phyloP scores from a whole-genome alignment of 2,888 invertebrate genomes.

The Drepana falcataria region DNA sequence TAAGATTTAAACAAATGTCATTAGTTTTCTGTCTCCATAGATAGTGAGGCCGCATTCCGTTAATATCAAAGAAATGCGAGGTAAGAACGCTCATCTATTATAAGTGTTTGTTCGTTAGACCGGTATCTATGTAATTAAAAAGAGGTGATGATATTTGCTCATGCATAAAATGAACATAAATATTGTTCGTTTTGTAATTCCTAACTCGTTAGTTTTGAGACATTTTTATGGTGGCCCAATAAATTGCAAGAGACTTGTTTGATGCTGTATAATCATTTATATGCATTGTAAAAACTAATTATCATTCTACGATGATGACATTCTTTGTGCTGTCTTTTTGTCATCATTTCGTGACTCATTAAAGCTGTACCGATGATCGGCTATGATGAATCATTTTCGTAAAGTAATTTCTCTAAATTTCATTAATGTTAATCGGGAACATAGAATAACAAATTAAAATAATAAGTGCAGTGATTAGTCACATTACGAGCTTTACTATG shows the following conservation, averaged over 20 bases:
- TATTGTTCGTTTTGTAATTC: conserved; percentile 39
- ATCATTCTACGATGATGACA: no score
- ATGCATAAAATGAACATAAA: conserved; percentile 61
- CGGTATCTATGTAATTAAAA: conserved; percentile 52
- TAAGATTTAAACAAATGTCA: conserved; percentile 4
- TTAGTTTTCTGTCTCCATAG: conserved; percentile 12
- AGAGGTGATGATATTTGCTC: conserved; percentile 50
- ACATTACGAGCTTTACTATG: no score
- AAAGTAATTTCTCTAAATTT: no score
- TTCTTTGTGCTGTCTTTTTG: no score
- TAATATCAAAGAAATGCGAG: conserved; percentile 9
- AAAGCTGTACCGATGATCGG: no score
- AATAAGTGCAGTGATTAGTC: no score
- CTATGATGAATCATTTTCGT: no score
- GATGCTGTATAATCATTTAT: conserved; percentile 16
- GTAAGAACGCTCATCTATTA: conserved; percentile 27
- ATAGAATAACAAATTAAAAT: no score
- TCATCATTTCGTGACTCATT: conserved; percentile 2
- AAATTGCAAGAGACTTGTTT: conserved; percentile 28
- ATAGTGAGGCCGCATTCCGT: conserved; percentile 15
- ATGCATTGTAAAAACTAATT: not conserved
- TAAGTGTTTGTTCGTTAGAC: conserved; percentile 36
- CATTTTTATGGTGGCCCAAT: conserved; percentile 27
- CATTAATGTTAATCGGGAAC: no score
- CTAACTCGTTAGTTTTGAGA: conserved; percentile 18